phyloP scores from a whole-genome alignment of 2,797 vertebrate species.

The Epinephelus malabaricus region DNA sequence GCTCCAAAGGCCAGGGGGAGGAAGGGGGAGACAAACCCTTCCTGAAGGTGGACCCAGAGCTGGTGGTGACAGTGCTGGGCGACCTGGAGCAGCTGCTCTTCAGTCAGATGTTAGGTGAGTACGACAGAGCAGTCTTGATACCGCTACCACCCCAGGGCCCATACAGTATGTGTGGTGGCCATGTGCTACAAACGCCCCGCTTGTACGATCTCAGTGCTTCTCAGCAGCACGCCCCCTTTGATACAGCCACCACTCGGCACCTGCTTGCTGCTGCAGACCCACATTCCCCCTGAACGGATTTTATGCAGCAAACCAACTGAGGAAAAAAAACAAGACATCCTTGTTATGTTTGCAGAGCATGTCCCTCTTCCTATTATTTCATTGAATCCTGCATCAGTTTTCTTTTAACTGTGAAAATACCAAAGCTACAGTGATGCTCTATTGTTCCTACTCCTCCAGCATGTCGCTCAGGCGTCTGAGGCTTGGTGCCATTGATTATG shows the following conservation, averaged over 20 bases:
- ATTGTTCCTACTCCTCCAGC: constrained; percentile 68
- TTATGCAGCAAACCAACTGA: constrained; percentile 13
- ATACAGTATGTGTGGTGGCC: constrained; percentile 29
- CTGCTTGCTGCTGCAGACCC: constrained; percentile 70
- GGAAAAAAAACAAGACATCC: constrained; percentile 14
- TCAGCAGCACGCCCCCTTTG: constrained; percentile 68
- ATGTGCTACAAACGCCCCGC: constrained; percentile 54
- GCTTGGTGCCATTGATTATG: constrained; percentile 33
- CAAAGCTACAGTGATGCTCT: constrained; percentile 22
- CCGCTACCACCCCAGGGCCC: not conserved
- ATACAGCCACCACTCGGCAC: constrained; percentile 61
- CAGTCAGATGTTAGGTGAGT: constrained; percentile 99
- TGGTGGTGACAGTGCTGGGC: constrained; percentile 97
- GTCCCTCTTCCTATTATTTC: constrained; percentile 40
- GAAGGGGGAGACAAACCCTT: constrained; percentile 94
- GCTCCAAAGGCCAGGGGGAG: constrained; percentile 86
- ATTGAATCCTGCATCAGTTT: constrained; percentile 26
- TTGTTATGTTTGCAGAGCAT: constrained; percentile 49
- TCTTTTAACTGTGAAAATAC: not conserved
- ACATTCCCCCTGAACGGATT: constrained; percentile 39
- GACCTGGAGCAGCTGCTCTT: constrained; percentile 99
- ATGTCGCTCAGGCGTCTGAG: constrained; percentile 47
- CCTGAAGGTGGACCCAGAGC: constrained; percentile 98
- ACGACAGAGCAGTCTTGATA: constrained; percentile 39
- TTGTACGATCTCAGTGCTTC: constrained; percentile 33